Conservation (phyloP, 1,140 invertebrate genomes). For the Scaptomyza graminum region DNA sequence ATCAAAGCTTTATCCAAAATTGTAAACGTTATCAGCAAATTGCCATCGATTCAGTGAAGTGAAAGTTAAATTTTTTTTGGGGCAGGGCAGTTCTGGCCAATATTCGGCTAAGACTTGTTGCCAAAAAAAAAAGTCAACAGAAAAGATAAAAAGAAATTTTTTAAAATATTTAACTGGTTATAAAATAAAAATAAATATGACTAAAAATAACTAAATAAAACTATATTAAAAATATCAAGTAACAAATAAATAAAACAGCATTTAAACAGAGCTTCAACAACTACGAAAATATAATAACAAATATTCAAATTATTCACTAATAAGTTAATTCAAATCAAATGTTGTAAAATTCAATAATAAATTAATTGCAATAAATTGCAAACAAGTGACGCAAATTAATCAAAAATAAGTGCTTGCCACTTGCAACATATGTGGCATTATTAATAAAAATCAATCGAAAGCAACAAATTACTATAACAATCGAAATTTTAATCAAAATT, state of each 20-base stretch:
- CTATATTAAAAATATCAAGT: background rate
- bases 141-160: background rate
- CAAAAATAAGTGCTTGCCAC: conserved; percentile 9
- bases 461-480: conserved; percentile 8
- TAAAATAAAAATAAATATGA: background rate
- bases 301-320: background rate
- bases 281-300: background rate
- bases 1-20: conserved; percentile 11
- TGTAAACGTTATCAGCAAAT: conserved; percentile 14
- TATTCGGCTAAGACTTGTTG: conserved; percentile 50
- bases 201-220: background rate
- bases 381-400: conserved; percentile 32
- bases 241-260: background rate
- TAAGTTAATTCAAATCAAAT: background rate
- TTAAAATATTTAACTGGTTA: no score
- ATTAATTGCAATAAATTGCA: background rate
- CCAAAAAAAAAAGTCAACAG: conserved; percentile 1
- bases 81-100: conserved; percentile 2
- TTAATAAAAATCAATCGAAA: conserved; percentile 14
- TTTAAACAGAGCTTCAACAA: background rate
- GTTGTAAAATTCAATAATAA: conserved; percentile 2
- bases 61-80: conserved; percentile 9
- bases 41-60: conserved; percentile 1
- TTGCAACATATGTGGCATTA: conserved; percentile 1
- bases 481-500: conserved; percentile 39